Percentiles rank a stretch among this genome's conserved stretches.
These are phyloP conservation scores for Apotomis betuletana DNA, from an alignment of 2,888 invertebrate genomes.

Conservation along the genomic window DNA sequence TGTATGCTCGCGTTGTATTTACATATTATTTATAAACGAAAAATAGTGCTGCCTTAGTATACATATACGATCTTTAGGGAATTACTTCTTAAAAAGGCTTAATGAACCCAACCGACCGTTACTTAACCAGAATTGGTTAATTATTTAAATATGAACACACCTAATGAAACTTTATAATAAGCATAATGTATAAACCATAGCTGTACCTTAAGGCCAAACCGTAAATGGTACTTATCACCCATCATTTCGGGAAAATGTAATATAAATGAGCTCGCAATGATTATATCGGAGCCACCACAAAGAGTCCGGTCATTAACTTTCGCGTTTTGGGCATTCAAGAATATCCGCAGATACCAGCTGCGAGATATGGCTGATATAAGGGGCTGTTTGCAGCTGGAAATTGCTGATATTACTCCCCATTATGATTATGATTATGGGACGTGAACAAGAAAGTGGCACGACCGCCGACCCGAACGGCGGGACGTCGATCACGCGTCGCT, in stretches of 20 bases:
- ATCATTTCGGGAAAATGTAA: slow-evolving; percentile 53
- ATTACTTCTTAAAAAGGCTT: background rate
- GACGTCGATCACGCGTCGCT: slow-evolving; percentile 58
- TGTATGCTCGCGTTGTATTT: too few relatives aligned
- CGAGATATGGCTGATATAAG: slow-evolving; percentile 68
- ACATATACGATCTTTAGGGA: background rate
- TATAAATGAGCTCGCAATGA: slow-evolving; percentile 53
- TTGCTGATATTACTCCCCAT: slow-evolving; percentile 75
- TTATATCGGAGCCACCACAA: slow-evolving; percentile 57
- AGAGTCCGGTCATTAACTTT: slow-evolving; percentile 59
- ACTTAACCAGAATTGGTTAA: slow-evolving; percentile 35
- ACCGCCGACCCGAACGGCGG: slow-evolving; percentile 48
- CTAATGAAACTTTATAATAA: slow-evolving; percentile 53
- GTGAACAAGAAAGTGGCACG: slow-evolving; percentile 72
- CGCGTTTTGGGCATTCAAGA: slow-evolving; percentile 57
- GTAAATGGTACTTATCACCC: slow-evolving; percentile 46
- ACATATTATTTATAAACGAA: too few relatives aligned
- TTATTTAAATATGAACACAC: slow-evolving; percentile 45
- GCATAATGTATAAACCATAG: slow-evolving; percentile 48
- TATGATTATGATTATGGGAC: slow-evolving; percentile 68
- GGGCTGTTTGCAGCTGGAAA: slow-evolving; percentile 66
- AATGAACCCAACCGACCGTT: slow-evolving; percentile 23
- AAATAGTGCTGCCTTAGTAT: background rate
- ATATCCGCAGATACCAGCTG: slow-evolving; percentile 53
- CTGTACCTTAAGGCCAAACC: slow-evolving; percentile 43